Evolutionary conservation across 2,888 invertebrate species (phyloP).

Genomic region (Dromius quadrimaculatus): DNA sequence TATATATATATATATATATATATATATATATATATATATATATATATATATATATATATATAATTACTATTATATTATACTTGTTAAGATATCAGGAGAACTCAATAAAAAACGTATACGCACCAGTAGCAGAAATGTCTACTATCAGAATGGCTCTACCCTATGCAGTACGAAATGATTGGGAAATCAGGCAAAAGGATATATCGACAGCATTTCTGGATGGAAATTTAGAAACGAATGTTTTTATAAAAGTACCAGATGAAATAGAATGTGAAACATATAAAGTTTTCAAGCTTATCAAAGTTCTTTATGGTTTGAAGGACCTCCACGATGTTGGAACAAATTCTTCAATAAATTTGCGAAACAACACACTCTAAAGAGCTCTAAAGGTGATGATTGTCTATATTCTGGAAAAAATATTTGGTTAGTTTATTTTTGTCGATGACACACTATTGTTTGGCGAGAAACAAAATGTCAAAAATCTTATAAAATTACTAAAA

Average conservation of each 20-base stretch:
- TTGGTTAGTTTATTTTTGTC: background rate
- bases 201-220: too few relatives aligned
- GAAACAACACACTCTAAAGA: background rate
- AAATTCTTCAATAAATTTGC: background rate
- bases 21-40: too few relatives aligned
- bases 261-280: background rate
- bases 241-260: background rate
- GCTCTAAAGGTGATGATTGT: background rate
- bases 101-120: too few relatives aligned
- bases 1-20: too few relatives aligned
- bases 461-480: background rate
- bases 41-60: too few relatives aligned
- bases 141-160: too few relatives aligned
- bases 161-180: too few relatives aligned
- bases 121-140: too few relatives aligned
- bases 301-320: background rate
- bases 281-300: background rate
- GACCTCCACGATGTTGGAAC: background rate
- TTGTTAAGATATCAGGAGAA: too few relatives aligned
- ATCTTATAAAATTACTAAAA: background rate
- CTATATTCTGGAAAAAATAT: background rate
- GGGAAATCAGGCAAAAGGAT: too few relatives aligned
- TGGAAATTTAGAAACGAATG: too few relatives aligned
- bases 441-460: background rate
- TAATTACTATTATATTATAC: too few relatives aligned